Evolutionary conservation across 2,888 invertebrate genomes (phyloP).

Genomic region (Allacma fusca): DNA sequence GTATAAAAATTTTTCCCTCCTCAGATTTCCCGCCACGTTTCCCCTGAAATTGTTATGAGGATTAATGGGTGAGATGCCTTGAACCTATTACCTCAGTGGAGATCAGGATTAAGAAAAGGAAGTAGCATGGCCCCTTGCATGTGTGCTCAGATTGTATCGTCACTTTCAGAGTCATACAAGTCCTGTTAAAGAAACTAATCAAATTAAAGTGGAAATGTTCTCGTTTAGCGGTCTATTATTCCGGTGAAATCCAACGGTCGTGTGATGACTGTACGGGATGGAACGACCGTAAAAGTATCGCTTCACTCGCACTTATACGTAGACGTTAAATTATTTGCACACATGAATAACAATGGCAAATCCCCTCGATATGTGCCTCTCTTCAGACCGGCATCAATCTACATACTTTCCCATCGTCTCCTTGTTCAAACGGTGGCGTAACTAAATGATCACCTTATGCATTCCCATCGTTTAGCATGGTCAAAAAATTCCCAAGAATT

Average conservation of each 20-base stretch:
- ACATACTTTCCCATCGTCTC: slow-evolving; percentile 22
- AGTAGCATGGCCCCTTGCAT: not conserved
- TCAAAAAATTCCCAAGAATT: not conserved
- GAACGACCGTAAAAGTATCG: slow-evolving; percentile 34
- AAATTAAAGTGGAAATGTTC: slow-evolving; percentile 58
- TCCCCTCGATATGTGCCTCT: not conserved
- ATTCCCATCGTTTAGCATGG: slow-evolving; percentile 9
- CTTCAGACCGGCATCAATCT: not conserved
- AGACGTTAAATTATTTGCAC: slow-evolving; percentile 30
- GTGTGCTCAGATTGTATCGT: not conserved
- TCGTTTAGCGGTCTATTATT: slow-evolving; percentile 47
- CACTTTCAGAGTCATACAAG: slow-evolving; percentile 39
- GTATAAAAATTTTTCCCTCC: no score
- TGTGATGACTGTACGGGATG: not conserved
- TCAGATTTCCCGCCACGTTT: no score
- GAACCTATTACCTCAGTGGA: no score
- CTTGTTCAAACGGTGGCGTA: slow-evolving; percentile 9
- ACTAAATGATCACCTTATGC: slow-evolving; percentile 16
- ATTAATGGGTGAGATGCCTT: no score
- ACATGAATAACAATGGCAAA: slow-evolving; percentile 25
- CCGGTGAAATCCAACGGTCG: slow-evolving; percentile 43
- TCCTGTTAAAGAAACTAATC: slow-evolving; percentile 57
- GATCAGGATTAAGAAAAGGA: no score
- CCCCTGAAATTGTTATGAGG: no score
- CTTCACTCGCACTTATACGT: slow-evolving; percentile 35